phyloP scores from a whole-genome alignment of 2,797 vertebrate genomes.

The Hipposideros larvatus region DNA sequence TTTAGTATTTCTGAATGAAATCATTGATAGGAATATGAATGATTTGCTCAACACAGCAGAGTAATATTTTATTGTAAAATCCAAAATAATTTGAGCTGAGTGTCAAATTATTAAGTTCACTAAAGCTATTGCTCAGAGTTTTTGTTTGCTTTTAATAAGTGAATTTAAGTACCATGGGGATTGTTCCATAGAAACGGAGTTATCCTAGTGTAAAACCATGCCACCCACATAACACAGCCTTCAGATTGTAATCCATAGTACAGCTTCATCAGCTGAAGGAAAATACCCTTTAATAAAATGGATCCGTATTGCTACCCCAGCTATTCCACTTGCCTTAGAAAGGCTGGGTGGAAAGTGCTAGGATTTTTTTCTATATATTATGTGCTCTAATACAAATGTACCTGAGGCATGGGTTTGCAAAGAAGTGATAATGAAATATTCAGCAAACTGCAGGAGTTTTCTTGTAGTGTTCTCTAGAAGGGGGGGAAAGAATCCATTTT shows the following conservation, averaged over 20 bases:
- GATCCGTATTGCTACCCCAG: background rate
- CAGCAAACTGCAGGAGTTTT: background rate
- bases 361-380: background rate
- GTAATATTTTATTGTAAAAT: conserved; percentile 45
- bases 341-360: background rate
- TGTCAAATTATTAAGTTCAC: conserved; percentile 1
- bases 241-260: background rate
- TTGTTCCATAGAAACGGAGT: background rate
- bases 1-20: conserved; percentile 21
- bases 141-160: conserved; percentile 39
- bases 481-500: background rate
- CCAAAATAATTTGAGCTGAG: background rate
- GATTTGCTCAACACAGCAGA: background rate
- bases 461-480: background rate
- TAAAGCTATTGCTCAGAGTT: background rate
- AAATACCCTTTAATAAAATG: background rate
- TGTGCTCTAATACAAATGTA: background rate
- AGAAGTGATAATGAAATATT: conserved; percentile 9
- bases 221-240: background rate
- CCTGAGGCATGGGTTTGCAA: background rate
- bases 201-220: background rate
- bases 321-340: background rate
- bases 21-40: background rate
- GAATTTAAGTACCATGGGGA: background rate
- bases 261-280: background rate